Percentiles rank a stretch among this genome's conserved stretches.
phyloP scores from a whole-genome alignment of 2,888 invertebrate species.

The Tribolium freemani region DNA sequence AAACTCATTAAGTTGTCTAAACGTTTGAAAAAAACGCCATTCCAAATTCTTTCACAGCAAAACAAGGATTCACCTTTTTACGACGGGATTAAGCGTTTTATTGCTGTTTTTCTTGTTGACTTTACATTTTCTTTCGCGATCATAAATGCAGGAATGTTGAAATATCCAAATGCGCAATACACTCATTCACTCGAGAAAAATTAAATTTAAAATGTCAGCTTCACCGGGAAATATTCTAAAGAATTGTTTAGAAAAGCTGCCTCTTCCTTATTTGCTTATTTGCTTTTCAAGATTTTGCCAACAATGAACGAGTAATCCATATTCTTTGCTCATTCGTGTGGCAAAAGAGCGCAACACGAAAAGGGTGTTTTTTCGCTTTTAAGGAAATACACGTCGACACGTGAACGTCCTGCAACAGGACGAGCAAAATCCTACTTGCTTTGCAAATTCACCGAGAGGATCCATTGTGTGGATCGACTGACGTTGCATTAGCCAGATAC shows the following conservation, averaged over 20 bases:
- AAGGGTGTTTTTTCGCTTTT: too few species aligned
- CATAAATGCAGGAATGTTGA: slow-evolving; percentile 12
- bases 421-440: not conserved
- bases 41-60: not conserved
- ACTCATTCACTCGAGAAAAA: not conserved
- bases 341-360: too few species aligned
- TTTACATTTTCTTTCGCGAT: slow-evolving; percentile 9
- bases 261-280: too few species aligned
- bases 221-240: too few species aligned
- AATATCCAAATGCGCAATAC: not conserved
- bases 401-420: slow-evolving; percentile 4
- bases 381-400: not conserved
- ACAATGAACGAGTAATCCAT: too few species aligned
- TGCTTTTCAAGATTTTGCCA: too few species aligned
- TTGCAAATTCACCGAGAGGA: slow-evolving; percentile 5
- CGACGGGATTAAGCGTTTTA: slow-evolving; percentile 22
- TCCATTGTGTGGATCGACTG: slow-evolving; percentile 19
- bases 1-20: slow-evolving; percentile 24
- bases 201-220: not conserved
- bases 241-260: too few species aligned
- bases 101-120: not conserved
- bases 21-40: slow-evolving; percentile 9
- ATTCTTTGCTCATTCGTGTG: too few species aligned
- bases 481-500: slow-evolving; percentile 33
- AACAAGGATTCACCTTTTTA: slow-evolving; percentile 12